Evolutionary conservation across 2,888 invertebrate genomes (phyloP), one percentile per base, ranked within the genome.

Genomic region (Cataglyphis rosenhaueri): DNA sequence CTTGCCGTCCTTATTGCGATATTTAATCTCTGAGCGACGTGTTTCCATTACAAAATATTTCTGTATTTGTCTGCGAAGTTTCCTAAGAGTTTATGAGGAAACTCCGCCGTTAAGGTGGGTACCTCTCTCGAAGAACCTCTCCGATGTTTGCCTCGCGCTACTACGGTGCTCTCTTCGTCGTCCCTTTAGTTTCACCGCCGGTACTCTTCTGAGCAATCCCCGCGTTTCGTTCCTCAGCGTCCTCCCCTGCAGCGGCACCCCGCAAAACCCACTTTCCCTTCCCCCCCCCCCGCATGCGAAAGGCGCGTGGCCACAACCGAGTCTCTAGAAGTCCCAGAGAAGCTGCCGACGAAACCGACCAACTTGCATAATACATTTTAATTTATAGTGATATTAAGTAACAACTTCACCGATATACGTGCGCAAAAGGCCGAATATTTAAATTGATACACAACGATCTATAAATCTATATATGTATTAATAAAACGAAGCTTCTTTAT

Each of bases 1-100:
- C 81, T 75, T 85, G 70, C 85, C 85, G 75, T 84, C 90, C 89
- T 92, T 91, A 92, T 92, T 87, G 88, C 92, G 90, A 92, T 92
- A 92, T 93, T 93, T 93, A 93, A 93, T 93, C 93, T 92, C 91
- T 90, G 89, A 87, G 91, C 85, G 90, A 93, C 92, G 93, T 93
- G 93, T 92, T 93, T 92, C 92, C 89, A 92, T 92, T 92, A 92
- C 92, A 91, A 93, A 93, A 93, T 93, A 93, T 93, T 93, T 92
- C 92, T 92, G 90, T 92, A 91, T 93, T 93, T 92, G 93, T 93
- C 93, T 92, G 92, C 89, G 86, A 93, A 93, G 92, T 93, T 93
- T 92, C 91, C 85, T 92, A 92, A 93, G 93, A 93, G 93, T 93
- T 93, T 92, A 91, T 90, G 92, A 92, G 92, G 89, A 92, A 92